phyloP scores from a whole-genome alignment of 2,888 invertebrate species.

The Siphlonurus alternatus region DNA sequence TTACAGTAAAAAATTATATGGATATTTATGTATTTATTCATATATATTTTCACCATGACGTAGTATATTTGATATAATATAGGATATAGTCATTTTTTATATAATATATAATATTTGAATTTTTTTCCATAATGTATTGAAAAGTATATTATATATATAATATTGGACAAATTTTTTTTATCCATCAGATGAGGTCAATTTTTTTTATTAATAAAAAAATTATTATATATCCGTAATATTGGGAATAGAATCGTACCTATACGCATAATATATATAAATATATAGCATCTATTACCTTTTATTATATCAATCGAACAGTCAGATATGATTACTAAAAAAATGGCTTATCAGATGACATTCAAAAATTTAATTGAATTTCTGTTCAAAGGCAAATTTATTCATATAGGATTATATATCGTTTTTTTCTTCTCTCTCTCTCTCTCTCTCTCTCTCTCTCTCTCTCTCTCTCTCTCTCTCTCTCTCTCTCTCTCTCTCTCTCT shows the following conservation, averaged over 20 bases:
- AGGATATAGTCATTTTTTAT: too few species aligned
- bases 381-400: conserved; percentile 3
- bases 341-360: conserved; percentile 3
- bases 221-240: background rate
- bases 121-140: background rate
- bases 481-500: background rate
- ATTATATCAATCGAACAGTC: background rate
- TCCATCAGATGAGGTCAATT: background rate
- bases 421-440: background rate
- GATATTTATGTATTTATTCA: background rate
- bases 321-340: conserved; percentile 3
- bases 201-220: background rate
- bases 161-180: background rate
- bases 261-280: too few species aligned
- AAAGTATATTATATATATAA: background rate
- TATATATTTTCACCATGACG: background rate
- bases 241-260: background rate
- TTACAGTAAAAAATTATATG: background rate
- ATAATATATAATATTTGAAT: background rate
- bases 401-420: conserved; percentile 1
- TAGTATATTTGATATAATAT: background rate
- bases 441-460: background rate
- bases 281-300: background rate
- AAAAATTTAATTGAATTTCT: conserved; percentile 4
- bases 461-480: background rate